Base-by-base conservation (phyloP, 2,888 invertebrate genomes). In the Cylloceria caligata region DNA sequence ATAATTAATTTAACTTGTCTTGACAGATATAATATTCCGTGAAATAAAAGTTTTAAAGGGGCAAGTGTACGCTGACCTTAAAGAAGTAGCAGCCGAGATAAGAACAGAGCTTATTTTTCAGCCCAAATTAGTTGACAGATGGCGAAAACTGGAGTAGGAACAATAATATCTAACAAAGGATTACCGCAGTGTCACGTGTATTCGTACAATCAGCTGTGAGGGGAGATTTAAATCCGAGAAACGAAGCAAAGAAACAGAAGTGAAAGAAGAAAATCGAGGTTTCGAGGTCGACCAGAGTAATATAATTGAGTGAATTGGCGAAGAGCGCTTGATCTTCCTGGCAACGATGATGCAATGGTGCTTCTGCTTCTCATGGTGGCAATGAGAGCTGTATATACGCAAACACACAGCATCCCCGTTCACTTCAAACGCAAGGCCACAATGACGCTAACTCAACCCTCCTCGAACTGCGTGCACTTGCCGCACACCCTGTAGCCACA, bases 301-400 rank as follows among this genome's bases (percentile, higher is more conserved):
- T 80, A n/a, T 27, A 83, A 84, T 85, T 67, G 78, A 84, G 76
- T 80, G 78, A 82, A 84, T 81, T 76, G 80, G 67, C 78, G 60
- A 76, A 69, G 68, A 78, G 67, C 72, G 16, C n/a, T 73, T 19
- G 47, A 55, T 74, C 19, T n/a, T 42, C 34, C 64, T 64, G 62
- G 34, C 67, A 49, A 21, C 42, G 65, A 27, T 45, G 45, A 16
- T 11, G 24, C 34, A 16, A 3, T 16, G 21, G 6, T 21, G 57
- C 64, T 36, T 60, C 64, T 64, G 68, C 39, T 30, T 36, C 55
- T 13, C n/a, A n/a, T n/a, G 64, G 24, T 57, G 27, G n/a, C 39
- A 55, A n/a, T 11, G 30, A 36, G 21, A 36, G n/a, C 16, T 24
- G 45, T 57, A 60, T 75, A 42, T 67, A 39, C 27, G 27, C 21